These are phyloP conservation scores for Hesperophylax magnus DNA, from an alignment of 1,140 invertebrate genomes.

Conservation along the genomic window DNA sequence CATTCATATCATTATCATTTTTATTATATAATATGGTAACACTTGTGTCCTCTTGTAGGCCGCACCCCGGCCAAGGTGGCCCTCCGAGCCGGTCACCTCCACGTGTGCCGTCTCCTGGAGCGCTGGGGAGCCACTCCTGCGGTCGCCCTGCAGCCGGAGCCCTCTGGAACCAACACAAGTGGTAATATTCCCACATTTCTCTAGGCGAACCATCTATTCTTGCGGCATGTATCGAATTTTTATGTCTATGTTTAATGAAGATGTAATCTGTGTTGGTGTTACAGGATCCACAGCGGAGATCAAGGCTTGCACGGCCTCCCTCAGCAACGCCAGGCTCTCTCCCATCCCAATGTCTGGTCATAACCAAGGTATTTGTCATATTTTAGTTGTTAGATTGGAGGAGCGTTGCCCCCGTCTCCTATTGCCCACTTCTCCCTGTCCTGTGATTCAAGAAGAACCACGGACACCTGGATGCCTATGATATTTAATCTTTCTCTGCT, in stretches of 20 bases:
- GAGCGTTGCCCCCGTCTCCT: too few species aligned
- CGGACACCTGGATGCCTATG: too few species aligned
- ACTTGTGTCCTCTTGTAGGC: constrained; percentile 76
- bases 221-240: too few species aligned
- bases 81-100: constrained; percentile 71
- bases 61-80: constrained; percentile 74
- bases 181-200: constrained; percentile 28
- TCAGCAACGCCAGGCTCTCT: constrained; percentile 62
- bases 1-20: too few species aligned
- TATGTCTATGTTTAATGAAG: too few species aligned
- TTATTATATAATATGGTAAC: constrained; percentile 84
- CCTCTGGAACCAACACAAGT: constrained; percentile 47
- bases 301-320: constrained; percentile 70
- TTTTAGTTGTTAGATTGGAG: too few species aligned
- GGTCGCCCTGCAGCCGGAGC: constrained; percentile 38
- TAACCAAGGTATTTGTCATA: constrained; percentile 37
- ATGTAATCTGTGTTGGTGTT: background rate
- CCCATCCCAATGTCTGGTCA: constrained; percentile 72
- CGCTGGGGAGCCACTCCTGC: constrained; percentile 63
- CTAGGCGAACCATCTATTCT: too few species aligned
- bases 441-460: too few species aligned
- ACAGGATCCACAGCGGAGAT: constrained; percentile 77
- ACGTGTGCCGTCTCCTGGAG: constrained; percentile 68
- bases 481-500: too few species aligned
- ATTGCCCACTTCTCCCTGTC: too few species aligned